Base-by-base conservation (phyloP, 2,113 vertebrate species). In the Perognathus longimembris region DNA sequence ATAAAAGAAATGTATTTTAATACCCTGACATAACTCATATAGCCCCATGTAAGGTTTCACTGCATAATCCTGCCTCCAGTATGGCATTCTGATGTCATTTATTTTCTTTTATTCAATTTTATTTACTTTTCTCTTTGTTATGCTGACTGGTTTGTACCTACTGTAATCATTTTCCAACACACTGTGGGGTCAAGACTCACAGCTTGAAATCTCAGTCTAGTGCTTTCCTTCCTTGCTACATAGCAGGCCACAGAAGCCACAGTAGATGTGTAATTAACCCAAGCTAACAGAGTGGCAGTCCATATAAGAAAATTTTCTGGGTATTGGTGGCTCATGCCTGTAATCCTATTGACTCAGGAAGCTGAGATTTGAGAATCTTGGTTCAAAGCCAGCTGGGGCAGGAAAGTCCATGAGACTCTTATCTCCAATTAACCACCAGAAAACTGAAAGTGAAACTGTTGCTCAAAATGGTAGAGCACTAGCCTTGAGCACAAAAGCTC, bases 31-130 rank as follows among this genome's bases (percentile, higher is more conserved):
- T 61, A 8, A 54, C 50, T 38, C 9, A 30, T 2, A 1, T 15
- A 14, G 18, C 74, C 45, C 0, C 15, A 38, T 7, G 11, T 36
- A 50, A 71, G 34, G 7, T 61, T 84, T 40, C 7, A 15, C 17
- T 21, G 40, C 36, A 3, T 73, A 36, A 63, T 36, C 22, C 20
- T 4, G 0, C 2, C 3, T 24, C 18, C 18, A 26, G 8, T 5
- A 6, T 54, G 57, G 32, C 15, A 28, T 21, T 28, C 17, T 3
- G 38, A 7, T 61, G 12, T 50, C 63, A 21, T 61, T 28, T 34
- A 4, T 63, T 50, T 38, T 79, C 24, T 83, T 66, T 64, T 36
- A 8, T 66, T 24, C 17, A 64, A 6, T 63, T 81, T 32, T 30
- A 4, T 59, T 71, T 83, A 73, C 74, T 63, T 84, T 66, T 70